phyloP scores from a whole-genome alignment of 1,140 invertebrate species.

The Lethrus apterus region DNA sequence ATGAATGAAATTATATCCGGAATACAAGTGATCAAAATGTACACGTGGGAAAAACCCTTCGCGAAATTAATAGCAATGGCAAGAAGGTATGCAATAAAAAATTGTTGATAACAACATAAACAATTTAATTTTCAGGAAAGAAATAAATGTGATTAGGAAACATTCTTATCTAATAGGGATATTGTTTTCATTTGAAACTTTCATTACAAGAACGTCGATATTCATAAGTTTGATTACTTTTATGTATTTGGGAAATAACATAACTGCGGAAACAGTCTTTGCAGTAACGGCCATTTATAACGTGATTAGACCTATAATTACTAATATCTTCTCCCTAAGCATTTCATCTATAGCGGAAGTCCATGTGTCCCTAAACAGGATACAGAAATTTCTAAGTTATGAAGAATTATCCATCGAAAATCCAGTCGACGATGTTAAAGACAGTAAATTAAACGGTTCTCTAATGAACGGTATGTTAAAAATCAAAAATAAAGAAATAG shows the following conservation, averaged over 20 bases:
- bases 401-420: constrained; percentile 46
- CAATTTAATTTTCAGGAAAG: constrained; percentile 44
- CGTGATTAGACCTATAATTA: constrained; percentile 62
- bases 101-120: not conserved
- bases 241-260: constrained; percentile 57
- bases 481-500: constrained; percentile 11
- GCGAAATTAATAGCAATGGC: constrained; percentile 53
- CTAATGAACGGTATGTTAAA: constrained; percentile 13
- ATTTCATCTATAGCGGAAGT: constrained; percentile 54
- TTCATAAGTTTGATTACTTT: constrained; percentile 72
- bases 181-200: constrained; percentile 65
- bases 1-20: constrained; percentile 78
- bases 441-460: not conserved
- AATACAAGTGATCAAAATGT: constrained; percentile 76
- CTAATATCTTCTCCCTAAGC: constrained; percentile 63
- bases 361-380: constrained; percentile 57
- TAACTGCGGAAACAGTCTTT: constrained; percentile 71
- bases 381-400: constrained; percentile 60
- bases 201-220: constrained; percentile 69
- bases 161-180: constrained; percentile 65
- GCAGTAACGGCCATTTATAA: constrained; percentile 65
- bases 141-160: constrained; percentile 58
- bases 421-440: not conserved
- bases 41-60: constrained; percentile 70
- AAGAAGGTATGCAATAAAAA: constrained; percentile 45